phyloP scores from a whole-genome alignment of 2,113 vertebrate genomes.

The Peromyscus maniculatus region DNA sequence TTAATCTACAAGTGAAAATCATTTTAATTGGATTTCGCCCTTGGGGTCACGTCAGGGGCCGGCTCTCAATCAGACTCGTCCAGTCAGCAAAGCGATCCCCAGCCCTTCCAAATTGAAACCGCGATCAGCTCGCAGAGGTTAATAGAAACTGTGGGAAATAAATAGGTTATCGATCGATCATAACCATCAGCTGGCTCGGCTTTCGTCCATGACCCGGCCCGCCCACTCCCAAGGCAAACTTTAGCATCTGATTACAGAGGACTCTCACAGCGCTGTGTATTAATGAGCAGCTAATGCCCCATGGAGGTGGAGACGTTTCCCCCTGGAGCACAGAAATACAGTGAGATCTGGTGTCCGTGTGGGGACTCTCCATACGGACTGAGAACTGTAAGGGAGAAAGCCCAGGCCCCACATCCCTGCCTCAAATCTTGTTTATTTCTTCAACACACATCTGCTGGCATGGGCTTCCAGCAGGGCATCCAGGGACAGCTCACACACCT shows the following conservation, averaged over 20 bases:
- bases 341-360: not conserved
- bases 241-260: slow-evolving; percentile 89
- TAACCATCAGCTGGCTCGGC: slow-evolving; percentile 89
- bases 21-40: slow-evolving; percentile 89
- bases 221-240: slow-evolving; percentile 86
- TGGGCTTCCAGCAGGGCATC: not conserved
- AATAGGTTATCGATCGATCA: slow-evolving; percentile 92
- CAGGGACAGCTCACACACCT: not conserved
- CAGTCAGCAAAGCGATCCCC: slow-evolving; percentile 87
- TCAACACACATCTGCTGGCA: rapidly evolving
- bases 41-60: slow-evolving; percentile 83
- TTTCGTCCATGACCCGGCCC: slow-evolving; percentile 87
- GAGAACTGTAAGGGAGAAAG: not conserved
- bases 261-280: slow-evolving; percentile 70
- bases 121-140: slow-evolving; percentile 88
- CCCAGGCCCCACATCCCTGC: not conserved
- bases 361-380: not conserved
- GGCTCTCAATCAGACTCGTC: slow-evolving; percentile 88
- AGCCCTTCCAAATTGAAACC: slow-evolving; percentile 86
- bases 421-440: not conserved
- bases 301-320: not conserved
- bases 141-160: slow-evolving; percentile 91
- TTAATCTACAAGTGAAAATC: slow-evolving; percentile 88
- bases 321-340: not conserved
- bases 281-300: slow-evolving; percentile 77